Evolutionary conservation across 2,888 invertebrate species (phyloP).

Genomic region (Octonoba sinensis): DNA sequence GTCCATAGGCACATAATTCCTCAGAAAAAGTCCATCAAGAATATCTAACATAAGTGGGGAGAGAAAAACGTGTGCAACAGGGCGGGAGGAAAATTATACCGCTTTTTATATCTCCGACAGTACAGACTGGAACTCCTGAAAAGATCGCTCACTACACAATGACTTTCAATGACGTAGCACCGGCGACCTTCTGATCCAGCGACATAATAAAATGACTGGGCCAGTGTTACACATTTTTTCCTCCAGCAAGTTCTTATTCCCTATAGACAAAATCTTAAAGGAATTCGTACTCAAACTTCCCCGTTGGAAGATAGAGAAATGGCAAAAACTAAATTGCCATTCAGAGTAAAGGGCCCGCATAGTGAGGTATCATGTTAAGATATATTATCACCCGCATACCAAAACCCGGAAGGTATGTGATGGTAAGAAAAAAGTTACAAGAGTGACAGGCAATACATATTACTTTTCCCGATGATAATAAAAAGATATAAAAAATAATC

Average conservation of each 20-base stretch:
- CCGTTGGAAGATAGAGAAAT: too few species aligned
- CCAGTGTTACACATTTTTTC: conserved; percentile 11
- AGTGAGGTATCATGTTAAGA: too few species aligned
- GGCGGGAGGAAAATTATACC: conserved; percentile 18
- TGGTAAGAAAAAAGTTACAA: too few species aligned
- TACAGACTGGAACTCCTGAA: conserved; percentile 28
- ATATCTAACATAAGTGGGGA: conserved; percentile 8
- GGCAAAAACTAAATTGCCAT: too few species aligned
- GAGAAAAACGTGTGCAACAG: conserved; percentile 1
- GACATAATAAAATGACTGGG: conserved; percentile 41
- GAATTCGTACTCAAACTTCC: too few species aligned
- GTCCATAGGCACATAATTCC: conserved; percentile 21
- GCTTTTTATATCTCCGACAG: conserved; percentile 41
- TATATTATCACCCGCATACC: too few species aligned
- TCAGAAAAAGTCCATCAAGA: conserved; percentile 17
- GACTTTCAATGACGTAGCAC: conserved; percentile 47
- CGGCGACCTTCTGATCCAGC: conserved; percentile 42
- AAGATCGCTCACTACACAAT: conserved; percentile 36
- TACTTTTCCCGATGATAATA: too few species aligned
- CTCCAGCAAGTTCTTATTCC: conserved; percentile 9
- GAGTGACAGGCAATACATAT: too few species aligned
- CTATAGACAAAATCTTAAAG: too few species aligned
- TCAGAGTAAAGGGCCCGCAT: too few species aligned
- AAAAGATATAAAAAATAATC: too few species aligned
- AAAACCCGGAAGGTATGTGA: too few species aligned